Percentiles rank a stretch among this genome's conserved stretches.
Evolutionary conservation across 2,888 invertebrate species (phyloP).

Genomic region (Acrobasis suavella): DNA sequence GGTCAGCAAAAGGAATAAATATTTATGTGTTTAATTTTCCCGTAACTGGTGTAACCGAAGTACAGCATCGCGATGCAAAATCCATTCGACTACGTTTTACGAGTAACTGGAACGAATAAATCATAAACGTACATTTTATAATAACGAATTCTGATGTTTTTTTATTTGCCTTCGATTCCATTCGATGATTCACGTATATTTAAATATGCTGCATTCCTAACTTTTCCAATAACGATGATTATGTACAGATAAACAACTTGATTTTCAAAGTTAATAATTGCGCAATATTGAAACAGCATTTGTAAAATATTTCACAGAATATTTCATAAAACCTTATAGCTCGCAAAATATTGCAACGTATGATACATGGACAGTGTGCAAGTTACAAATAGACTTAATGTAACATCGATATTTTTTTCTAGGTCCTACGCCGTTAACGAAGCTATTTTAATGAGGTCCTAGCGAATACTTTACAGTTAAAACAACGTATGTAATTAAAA

Average conservation of each 20-base stretch:
- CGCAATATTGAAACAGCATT: background rate
- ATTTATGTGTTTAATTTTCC: background rate
- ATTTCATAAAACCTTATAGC: conserved; percentile 2
- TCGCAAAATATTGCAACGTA: background rate
- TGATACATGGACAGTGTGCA: conserved; percentile 7
- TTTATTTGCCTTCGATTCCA: background rate
- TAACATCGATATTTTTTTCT: conserved; percentile 11
- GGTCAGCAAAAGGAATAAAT: background rate
- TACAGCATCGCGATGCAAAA: conserved; percentile 3
- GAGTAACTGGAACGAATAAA: conserved; percentile 5
- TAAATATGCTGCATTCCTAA: conserved; percentile 5
- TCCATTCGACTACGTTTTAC: background rate
- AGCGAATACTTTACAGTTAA: background rate
- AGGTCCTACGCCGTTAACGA: background rate
- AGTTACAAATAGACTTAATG: conserved; percentile 12
- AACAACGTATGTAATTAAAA: conserved; percentile 10
- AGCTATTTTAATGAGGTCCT: conserved; percentile 18
- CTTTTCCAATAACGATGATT: conserved; percentile 14
- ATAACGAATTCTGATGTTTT: background rate
- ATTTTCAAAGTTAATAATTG: conserved; percentile 10
- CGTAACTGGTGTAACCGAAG: background rate
- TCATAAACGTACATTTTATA: background rate
- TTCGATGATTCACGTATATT: conserved; percentile 10
- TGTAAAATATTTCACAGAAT: conserved; percentile 4
- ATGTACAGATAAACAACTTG: conserved; percentile 13